Base-by-base conservation (phyloP, 2,888 invertebrate genomes). In the Scelioninae gen. 1 region DNA sequence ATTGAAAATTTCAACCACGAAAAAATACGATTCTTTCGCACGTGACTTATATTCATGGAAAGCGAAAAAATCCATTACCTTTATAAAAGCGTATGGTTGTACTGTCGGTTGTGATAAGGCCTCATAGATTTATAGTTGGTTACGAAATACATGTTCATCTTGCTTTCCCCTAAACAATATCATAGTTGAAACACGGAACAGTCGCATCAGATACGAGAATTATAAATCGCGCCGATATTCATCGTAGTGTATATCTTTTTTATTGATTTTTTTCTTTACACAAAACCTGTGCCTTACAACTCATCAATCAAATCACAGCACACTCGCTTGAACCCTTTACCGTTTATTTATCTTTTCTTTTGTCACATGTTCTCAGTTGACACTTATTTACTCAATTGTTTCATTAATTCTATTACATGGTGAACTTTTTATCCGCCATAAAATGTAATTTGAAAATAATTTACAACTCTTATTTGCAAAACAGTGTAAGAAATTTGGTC, bases 191-290 rank as follows among this genome's bases (percentile, higher is more conserved):
- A 68, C 80, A 49, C 68, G 58, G 63, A 62, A 84, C 78, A 71
- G 49, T 43, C 65, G 83, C 75, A 84, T 86, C 85, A 82, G 86
- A 86, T 86, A 86, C 62, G 77, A 43, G 85, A 85, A 85, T 86
- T 85, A 84, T 86, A 86, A 84, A 85, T 85, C 68, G 83, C 77
- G 53, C 45, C 55, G 83, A 84, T 85, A 83, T 66, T 84, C 83
- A 82, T 78, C 77, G 38, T 23, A 2, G 23, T 23, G 51, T 63
- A 32, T 43, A 75, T 63, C 72, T 45, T 45, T n/a, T 51, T 66
- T 13, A 75, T 58, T 63, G 77, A 58, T 78, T 81, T 85, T 77
- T 69, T 68, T 43, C 58, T 43, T 43, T 43, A 11, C n/a, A 40
- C 32, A 34, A 9, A 60, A 66, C 49, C 40, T 40, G 10, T 43